Conservation (phyloP, 2,888 invertebrate species). For the Thera obeliscata region DNA sequence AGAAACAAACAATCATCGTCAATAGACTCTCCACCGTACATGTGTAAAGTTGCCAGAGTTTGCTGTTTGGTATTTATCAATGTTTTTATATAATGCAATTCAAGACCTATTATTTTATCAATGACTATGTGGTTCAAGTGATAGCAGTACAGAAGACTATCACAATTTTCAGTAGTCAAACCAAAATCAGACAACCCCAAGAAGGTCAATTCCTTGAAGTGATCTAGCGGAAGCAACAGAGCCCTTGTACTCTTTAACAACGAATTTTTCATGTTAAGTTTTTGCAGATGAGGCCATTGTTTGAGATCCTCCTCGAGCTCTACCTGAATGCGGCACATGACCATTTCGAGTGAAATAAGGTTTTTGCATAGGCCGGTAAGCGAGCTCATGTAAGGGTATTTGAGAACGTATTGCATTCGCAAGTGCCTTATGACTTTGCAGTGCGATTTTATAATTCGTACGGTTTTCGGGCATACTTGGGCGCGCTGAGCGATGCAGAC, state of each 20-base stretch:
- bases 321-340: slow-evolving; percentile 72
- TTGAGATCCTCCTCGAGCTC: slow-evolving; percentile 65
- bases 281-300: slow-evolving; percentile 66
- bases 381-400: slow-evolving; percentile 61
- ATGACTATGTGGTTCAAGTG: slow-evolving; percentile 70
- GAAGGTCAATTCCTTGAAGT: slow-evolving; percentile 63
- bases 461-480: slow-evolving; percentile 61
- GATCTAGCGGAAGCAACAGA: slow-evolving; percentile 62
- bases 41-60: slow-evolving; percentile 64
- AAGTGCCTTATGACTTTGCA: slow-evolving; percentile 61
- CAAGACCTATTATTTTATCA: slow-evolving; percentile 71
- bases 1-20: slow-evolving; percentile 65
- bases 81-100: slow-evolving; percentile 60
- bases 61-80: slow-evolving; percentile 63
- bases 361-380: slow-evolving; percentile 66
- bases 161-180: slow-evolving; percentile 62
- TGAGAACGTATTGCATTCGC: slow-evolving; percentile 72
- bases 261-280: slow-evolving; percentile 72
- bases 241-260: slow-evolving; percentile 56
- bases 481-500: slow-evolving; percentile 71
- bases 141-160: slow-evolving; percentile 62
- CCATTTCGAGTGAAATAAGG: slow-evolving; percentile 67
- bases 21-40: slow-evolving; percentile 71
- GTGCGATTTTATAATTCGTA: slow-evolving; percentile 64
- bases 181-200: slow-evolving; percentile 75